Percentiles rank a stretch among this genome's conserved stretches.
Evolutionary conservation across 2,888 invertebrate genomes (phyloP).

Genomic region (Rhagonycha lutea): DNA sequence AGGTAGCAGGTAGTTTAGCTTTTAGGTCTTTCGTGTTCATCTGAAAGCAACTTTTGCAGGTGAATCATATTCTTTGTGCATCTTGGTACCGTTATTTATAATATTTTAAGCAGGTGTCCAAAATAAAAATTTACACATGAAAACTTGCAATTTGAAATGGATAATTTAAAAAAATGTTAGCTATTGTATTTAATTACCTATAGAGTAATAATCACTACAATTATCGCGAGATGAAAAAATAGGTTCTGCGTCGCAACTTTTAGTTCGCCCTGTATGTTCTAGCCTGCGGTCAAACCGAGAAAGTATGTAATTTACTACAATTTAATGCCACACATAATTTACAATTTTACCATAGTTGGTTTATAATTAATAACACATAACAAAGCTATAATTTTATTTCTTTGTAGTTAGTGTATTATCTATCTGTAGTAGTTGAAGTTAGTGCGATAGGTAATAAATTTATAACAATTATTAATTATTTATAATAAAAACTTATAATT

Average conservation of each 20-base stretch:
- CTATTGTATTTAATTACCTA: background rate
- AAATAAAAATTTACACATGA: slow-evolving; percentile 17
- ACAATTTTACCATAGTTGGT: background rate
- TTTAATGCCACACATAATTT: background rate
- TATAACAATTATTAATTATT: background rate
- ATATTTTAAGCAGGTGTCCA: slow-evolving; percentile 9
- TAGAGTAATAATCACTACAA: background rate
- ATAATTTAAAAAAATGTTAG: background rate
- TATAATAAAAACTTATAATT: too few relatives aligned
- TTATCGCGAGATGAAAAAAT: background rate
- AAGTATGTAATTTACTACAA: background rate
- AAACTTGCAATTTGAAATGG: background rate
- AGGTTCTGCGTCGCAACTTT: background rate
- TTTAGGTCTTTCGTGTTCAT: slow-evolving; percentile 1
- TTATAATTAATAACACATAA: background rate
- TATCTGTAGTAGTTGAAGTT: background rate
- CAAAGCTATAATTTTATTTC: background rate
- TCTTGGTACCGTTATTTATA: slow-evolving; percentile 21
- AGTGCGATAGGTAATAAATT: background rate
- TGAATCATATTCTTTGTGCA: slow-evolving; percentile 20
- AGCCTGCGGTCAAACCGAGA: background rate
- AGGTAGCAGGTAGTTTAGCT: slow-evolving; percentile 20
- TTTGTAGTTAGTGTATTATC: background rate
- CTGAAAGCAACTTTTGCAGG: slow-evolving; percentile 13
- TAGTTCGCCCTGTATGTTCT: background rate